These are phyloP conservation scores for Gorsachius magnificus DNA, from an alignment of 2,797 vertebrate species.

Conservation along the genomic window DNA sequence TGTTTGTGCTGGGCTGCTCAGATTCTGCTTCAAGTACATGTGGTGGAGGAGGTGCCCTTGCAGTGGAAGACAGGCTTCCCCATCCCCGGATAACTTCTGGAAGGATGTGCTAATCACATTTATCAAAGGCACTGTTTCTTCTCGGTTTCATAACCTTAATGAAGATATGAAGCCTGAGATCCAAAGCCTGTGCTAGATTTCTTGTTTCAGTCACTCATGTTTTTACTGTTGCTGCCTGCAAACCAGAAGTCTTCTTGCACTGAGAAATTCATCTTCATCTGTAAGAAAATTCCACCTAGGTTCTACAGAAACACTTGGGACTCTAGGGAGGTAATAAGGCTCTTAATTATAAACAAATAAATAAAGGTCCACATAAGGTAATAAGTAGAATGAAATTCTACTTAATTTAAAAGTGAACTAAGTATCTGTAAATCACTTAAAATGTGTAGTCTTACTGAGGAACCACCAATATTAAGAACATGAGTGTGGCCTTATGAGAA, in stretches of 20 bases:
- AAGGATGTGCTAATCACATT: not conserved
- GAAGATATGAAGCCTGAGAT: not conserved
- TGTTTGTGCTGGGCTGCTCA: not conserved
- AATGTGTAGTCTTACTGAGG: not conserved
- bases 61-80: not conserved
- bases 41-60: not conserved
- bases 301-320: not conserved
- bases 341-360: not conserved
- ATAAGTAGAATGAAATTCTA: not conserved
- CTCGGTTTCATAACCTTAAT: not conserved
- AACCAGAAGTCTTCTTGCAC: not conserved
- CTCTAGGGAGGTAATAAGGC: not conserved
- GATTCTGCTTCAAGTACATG: not conserved
- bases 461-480: not conserved
- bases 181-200: not conserved
- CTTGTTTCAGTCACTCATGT: not conserved
- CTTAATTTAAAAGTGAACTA: not conserved
- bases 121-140: not conserved
- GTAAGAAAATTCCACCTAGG: not conserved
- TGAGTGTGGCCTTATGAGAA: not conserved
- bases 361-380: not conserved
- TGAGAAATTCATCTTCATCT: not conserved
- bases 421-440: not conserved
- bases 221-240: not conserved
- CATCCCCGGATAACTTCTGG: not conserved